Evolutionary conservation across 2,888 invertebrate species (phyloP).

Genomic region (Melangyna quadrimaculata): DNA sequence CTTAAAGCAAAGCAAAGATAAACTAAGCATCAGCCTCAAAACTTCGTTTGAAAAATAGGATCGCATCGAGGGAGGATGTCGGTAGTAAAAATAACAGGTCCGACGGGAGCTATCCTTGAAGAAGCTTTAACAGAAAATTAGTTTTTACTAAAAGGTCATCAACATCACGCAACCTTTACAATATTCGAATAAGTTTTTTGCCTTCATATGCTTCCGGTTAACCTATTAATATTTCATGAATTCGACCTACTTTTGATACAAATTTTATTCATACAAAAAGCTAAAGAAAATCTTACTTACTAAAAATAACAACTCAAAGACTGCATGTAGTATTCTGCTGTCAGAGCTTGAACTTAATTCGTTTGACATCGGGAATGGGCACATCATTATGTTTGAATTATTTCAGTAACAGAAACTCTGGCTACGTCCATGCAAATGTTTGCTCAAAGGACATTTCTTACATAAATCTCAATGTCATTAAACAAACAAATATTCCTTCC

Average conservation of each 20-base stretch:
- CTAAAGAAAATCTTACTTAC: not conserved
- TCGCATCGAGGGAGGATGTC: too few species aligned
- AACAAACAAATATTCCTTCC: slow-evolving; percentile 2
- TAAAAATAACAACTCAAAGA: not conserved
- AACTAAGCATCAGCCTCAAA: too few species aligned
- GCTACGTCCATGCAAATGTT: not conserved
- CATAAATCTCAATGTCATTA: slow-evolving; percentile 58
- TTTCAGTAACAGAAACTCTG: slow-evolving; percentile 37
- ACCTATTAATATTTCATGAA: not conserved
- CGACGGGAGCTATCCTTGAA: too few species aligned
- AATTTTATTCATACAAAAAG: not conserved
- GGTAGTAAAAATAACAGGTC: too few species aligned
- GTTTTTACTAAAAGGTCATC: too few species aligned
- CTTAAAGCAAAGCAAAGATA: too few species aligned
- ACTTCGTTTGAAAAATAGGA: too few species aligned
- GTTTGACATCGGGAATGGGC: slow-evolving; percentile 8
- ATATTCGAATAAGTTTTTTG: too few species aligned
- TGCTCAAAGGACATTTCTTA: slow-evolving; percentile 33
- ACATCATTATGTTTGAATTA: slow-evolving; percentile 22
- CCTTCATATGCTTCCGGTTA: too few species aligned
- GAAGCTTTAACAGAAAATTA: too few species aligned
- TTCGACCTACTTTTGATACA: not conserved
- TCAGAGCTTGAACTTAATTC: not conserved
- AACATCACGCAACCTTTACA: too few species aligned
- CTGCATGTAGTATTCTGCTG: not conserved